Evolutionary conservation across 2,888 invertebrate species (phyloP).

Genomic region (Tachina fera): DNA sequence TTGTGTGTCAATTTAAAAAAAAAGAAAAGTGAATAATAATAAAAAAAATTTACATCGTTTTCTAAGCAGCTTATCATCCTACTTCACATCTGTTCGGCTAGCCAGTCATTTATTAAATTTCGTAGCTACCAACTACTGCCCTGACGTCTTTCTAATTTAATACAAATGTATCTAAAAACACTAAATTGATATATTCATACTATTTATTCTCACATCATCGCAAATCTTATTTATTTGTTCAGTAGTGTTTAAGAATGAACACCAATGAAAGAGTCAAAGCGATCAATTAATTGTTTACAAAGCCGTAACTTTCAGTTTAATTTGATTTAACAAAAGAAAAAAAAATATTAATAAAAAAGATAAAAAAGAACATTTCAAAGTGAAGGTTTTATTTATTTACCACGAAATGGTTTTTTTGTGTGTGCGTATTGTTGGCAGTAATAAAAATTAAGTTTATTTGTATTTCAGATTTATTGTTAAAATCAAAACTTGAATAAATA

Average conservation of each 20-base stretch:
- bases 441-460: constrained; percentile 61
- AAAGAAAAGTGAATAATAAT: constrained; percentile 7
- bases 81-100: not conserved
- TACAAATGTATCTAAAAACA: constrained; percentile 18
- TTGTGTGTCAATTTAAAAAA: constrained; percentile 45
- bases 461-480: constrained; percentile 55
- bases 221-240: constrained; percentile 31
- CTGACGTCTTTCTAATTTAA: not conserved
- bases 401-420: constrained; percentile 38
- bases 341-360: not conserved
- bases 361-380: constrained; percentile 46
- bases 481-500: constrained; percentile 42
- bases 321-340: constrained; percentile 45
- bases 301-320: constrained; percentile 63
- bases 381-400: constrained; percentile 57
- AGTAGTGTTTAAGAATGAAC: not conserved
- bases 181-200: not conserved
- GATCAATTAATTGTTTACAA: constrained; percentile 56
- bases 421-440: not conserved
- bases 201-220: not conserved
- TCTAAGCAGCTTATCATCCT: not conserved
- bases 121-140: not conserved
- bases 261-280: not conserved
- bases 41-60: constrained; percentile 34
- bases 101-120: not conserved